Conservation (phyloP, 2,113 vertebrate species). For the Chlorodrepanis virens region DNA sequence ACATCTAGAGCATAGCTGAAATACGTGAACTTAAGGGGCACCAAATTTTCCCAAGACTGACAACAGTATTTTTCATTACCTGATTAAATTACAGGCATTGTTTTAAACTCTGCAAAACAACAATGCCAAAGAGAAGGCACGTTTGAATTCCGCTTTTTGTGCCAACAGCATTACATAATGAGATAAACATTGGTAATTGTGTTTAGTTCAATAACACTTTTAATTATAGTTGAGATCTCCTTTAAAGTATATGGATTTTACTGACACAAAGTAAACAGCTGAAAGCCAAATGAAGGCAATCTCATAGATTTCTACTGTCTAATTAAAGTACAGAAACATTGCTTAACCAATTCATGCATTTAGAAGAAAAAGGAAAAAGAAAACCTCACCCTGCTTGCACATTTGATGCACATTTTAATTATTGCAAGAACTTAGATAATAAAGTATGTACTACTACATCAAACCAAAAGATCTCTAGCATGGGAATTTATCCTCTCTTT, state of each 20-base stretch:
- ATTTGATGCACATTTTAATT: background rate
- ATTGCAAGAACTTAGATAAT: background rate
- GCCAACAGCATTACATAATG: constrained; percentile 26
- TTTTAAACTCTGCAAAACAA: background rate
- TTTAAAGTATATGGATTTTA: constrained; percentile 67
- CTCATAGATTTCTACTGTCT: constrained; percentile 53
- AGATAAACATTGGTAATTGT: constrained; percentile 64
- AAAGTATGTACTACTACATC: background rate
- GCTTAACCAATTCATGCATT: background rate
- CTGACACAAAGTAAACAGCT: constrained; percentile 40
- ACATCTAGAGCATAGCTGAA: background rate
- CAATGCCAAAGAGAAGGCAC: background rate
- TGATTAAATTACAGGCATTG: constrained; percentile 2
- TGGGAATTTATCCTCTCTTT: background rate
- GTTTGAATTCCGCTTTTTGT: background rate
- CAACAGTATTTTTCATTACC: background rate
- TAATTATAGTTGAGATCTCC: constrained; percentile 64
- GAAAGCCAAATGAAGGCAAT: constrained; percentile 36
- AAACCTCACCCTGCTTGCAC: background rate
- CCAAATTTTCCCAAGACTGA: background rate
- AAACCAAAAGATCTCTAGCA: background rate
- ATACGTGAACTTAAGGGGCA: background rate
- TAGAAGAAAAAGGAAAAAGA: background rate
- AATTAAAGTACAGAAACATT: constrained; percentile 50
- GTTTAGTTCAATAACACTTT: constrained; percentile 69